These are phyloP conservation scores for Archips crataeganus DNA, from an alignment of 2,888 invertebrate genomes.

Conservation along the genomic window DNA sequence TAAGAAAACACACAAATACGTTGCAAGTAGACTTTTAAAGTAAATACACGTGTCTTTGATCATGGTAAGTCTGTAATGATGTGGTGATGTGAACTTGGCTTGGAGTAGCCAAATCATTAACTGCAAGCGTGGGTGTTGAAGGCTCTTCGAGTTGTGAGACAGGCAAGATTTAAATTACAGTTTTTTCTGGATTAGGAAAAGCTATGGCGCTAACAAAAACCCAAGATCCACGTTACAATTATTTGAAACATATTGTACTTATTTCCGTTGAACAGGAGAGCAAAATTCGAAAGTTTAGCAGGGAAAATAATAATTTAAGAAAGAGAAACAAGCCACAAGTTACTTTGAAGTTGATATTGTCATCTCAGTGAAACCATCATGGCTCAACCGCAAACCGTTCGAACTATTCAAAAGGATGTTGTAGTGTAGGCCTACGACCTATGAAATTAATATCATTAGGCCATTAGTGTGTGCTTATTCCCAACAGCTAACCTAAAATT, in stretches of 20 bases:
- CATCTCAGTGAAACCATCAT: slow-evolving; percentile 10
- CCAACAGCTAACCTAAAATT: background rate
- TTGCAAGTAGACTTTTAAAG: slow-evolving; percentile 48
- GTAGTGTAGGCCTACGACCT: too few relatives aligned
- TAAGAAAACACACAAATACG: slow-evolving; percentile 47
- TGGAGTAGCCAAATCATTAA: slow-evolving; percentile 51
- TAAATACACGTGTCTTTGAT: slow-evolving; percentile 36
- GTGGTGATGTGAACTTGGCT: slow-evolving; percentile 47
- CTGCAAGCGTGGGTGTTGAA: slow-evolving; percentile 57
- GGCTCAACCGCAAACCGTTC: slow-evolving; percentile 21
- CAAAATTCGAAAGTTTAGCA: background rate
- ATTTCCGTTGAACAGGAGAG: background rate
- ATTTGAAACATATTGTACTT: background rate
- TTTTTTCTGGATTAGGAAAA: background rate
- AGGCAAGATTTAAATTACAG: background rate
- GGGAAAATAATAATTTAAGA: background rate
- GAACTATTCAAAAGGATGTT: background rate
- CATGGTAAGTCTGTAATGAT: slow-evolving; percentile 31
- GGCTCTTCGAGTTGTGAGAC: slow-evolving; percentile 45
- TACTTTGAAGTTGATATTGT: slow-evolving; percentile 3
- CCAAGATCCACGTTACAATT: background rate
- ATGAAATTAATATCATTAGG: background rate
- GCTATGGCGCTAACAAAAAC: background rate
- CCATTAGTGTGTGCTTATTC: background rate
- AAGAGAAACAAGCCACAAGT: slow-evolving; percentile 18